phyloP scores from a whole-genome alignment of 2,797 vertebrate genomes.

The Cichlasoma orientale region DNA sequence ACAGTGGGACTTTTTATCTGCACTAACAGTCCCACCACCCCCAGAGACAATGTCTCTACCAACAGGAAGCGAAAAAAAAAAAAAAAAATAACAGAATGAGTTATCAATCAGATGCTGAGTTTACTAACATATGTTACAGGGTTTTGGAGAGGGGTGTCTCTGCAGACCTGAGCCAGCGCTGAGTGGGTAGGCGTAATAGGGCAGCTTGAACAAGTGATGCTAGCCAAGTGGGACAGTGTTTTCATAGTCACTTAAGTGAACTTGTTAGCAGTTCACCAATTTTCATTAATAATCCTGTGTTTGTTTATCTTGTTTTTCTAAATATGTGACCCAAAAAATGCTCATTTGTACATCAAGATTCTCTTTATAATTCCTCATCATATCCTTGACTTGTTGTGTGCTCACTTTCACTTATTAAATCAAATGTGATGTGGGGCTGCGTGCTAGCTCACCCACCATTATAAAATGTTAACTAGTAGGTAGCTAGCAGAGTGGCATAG shows the following conservation, averaged over 20 bases:
- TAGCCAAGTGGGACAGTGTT: neutral
- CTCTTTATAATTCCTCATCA: neutral
- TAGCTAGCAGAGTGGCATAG: neutral
- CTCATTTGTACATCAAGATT: neutral
- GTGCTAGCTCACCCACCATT: neutral
- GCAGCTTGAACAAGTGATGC: neutral
- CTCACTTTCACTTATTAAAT: neutral
- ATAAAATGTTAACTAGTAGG: neutral
- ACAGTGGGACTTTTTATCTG: neutral
- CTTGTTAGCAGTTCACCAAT: neutral
- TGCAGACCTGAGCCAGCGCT: neutral
- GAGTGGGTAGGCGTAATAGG: neutral
- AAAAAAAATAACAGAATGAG: neutral
- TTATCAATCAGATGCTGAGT: slow-evolving; percentile 28
- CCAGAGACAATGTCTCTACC: neutral
- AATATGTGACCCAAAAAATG: neutral
- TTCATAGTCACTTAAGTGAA: neutral
- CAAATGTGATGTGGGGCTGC: neutral
- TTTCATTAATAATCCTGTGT: neutral
- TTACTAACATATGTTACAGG: neutral
- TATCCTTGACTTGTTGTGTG: neutral
- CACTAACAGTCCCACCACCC: neutral
- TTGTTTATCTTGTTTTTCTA: neutral
- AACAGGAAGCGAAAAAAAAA: neutral
- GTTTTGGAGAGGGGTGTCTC: neutral